Evolutionary conservation across 53 echinoderm and acorn worm genomes (phyloP), one percentile per base, ranked within the genome.

Genomic region (Holothuria leucospilota): DNA sequence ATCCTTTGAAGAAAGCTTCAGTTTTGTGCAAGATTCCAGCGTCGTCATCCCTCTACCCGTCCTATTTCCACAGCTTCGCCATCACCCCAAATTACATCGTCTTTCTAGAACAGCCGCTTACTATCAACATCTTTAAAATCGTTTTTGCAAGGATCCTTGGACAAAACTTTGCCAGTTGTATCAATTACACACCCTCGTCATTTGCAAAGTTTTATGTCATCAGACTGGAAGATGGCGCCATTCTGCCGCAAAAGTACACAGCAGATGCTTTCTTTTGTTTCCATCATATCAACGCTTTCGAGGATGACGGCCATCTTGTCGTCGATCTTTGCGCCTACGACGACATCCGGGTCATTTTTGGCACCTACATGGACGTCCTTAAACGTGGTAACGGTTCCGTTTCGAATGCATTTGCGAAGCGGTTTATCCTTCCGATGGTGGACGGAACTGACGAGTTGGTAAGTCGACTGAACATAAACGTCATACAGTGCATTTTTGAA

Each of bases 21-120:
- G 61, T 95, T 38, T 51, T 93, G 18, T 66, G 84, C 71, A 74
- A 88, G 16, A 93, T 95, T 13, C 93, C 93, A 0, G 60, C 89
- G 27, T 81, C 86, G 27, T 78, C 78, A 15, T 49, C 81, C 4
- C 85, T 78, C n/a, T 78, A 77, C 25, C 96, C 96, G 23, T 63
- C 93, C 5, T 96, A 96, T 60, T 96, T 87, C 66, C 96, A 96
- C 73, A 96, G 96, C 62, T 96, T 96, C 49, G 93, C 85, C 29
- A 72, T 96, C 21, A 91, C 96, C 12, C 77, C 89, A 30, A 93
- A 96, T 67, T 96, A 91, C 83, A 72, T 96, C 69, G 80, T 96
- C 62, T 91, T 96, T 62, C 18, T 96, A 10, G 96, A 96, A 46
- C 91, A 91, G 16, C 91, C 96, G 13, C 81, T 93, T 1, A 38